Base-by-base conservation (phyloP, 2,888 invertebrate genomes). In the Polymixis flavicincta region DNA sequence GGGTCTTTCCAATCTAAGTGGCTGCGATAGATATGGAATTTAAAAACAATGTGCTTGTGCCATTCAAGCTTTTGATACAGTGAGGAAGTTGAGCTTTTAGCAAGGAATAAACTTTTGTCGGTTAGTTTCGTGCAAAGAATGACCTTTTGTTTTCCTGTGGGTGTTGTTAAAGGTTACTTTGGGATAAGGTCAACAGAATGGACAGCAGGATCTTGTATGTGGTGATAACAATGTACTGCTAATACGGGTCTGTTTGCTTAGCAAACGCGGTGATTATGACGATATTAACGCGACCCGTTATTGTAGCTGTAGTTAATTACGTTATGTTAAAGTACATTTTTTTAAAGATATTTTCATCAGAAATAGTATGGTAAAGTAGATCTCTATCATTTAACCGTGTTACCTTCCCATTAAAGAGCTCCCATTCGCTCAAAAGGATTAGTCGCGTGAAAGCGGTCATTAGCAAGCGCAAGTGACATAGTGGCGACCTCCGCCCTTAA, bases 1-100 rank as follows among this genome's bases (percentile, higher is more conserved):
- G 67, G 45, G 50, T 73, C 65, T 87, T 84, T 80, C 69, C 71
- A 74, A 84, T 83, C 80, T 72, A 78, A 84, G 66, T 48, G 45
- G 60, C 64, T 48, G 66, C 73, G 69, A 74, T 74, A 83, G 77
- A 75, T 76, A 78, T 78, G 61, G 74, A 84, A 84, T 85, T 85
- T 82, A 76, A 75, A 82, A 76, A 78, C 72, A 50, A 48, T 64
- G 61, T 37, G 28, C 64, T 64, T 37, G 50, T 75, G 61, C 60
- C n/a, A 19, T 55, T 28, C 32, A 52, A 59, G 54, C 68, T 48
- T 63, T 72, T 59, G 73, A 60, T 60, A 60, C 48, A 50, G 19
- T n/a, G 19, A 64, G 22, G 14, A 69, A 76, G 25, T 67, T 57
- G n/a, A 37, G 19, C 25, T 65, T 76, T 68, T 45, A 28, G 61